A percentile compares a stretch with the other conserved stretches of the same genome.
Conservation (phyloP, 1,140 invertebrate species). For the Drosophila hydei region DNA sequence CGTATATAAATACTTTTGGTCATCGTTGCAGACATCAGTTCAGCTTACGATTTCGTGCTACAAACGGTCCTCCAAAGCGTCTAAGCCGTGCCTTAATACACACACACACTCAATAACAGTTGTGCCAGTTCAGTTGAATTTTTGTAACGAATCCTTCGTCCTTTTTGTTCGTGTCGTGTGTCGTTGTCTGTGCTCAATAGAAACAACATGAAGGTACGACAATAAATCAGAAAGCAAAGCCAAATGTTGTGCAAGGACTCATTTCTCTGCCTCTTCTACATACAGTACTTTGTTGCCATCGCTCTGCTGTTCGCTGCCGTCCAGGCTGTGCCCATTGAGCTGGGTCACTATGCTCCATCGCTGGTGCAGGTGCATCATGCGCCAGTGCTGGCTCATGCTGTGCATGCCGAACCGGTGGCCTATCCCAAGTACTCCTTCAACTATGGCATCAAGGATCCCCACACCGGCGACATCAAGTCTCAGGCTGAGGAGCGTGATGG, state of each 20-base stretch:
- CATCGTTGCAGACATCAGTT: slow-evolving; percentile 82
- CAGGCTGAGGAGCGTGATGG: slow-evolving; percentile 87
- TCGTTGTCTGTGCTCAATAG: slow-evolving; percentile 42
- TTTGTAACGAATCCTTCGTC: slow-evolving; percentile 63
- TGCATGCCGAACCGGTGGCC: slow-evolving; percentile 83
- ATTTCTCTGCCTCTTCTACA: slow-evolving; percentile 51
- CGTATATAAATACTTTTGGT: slow-evolving; percentile 83
- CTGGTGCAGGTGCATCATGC: slow-evolving; percentile 77
- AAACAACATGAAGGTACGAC: slow-evolving; percentile 71
- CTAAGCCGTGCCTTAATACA: slow-evolving; percentile 43
- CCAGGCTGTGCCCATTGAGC: slow-evolving; percentile 80
- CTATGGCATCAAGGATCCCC: slow-evolving; percentile 85
- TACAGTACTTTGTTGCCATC: slow-evolving; percentile 81
- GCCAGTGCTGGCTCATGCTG: slow-evolving; percentile 72
- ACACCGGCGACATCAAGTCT: slow-evolving; percentile 88
- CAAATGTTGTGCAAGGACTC: slow-evolving; percentile 25
- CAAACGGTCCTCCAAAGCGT: slow-evolving; percentile 68
- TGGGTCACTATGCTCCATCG: slow-evolving; percentile 76
- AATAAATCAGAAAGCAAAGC: background rate
- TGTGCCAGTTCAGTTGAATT: slow-evolving; percentile 38
- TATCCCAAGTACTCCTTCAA: slow-evolving; percentile 86
- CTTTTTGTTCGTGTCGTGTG: slow-evolving; percentile 30
- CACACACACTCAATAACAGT: slow-evolving; percentile 30
- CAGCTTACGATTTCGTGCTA: slow-evolving; percentile 80
- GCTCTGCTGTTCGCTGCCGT: slow-evolving; percentile 75